These are phyloP conservation scores for Myotis planiceps DNA, from an alignment of 2,797 vertebrate species.

Conservation along the genomic window DNA sequence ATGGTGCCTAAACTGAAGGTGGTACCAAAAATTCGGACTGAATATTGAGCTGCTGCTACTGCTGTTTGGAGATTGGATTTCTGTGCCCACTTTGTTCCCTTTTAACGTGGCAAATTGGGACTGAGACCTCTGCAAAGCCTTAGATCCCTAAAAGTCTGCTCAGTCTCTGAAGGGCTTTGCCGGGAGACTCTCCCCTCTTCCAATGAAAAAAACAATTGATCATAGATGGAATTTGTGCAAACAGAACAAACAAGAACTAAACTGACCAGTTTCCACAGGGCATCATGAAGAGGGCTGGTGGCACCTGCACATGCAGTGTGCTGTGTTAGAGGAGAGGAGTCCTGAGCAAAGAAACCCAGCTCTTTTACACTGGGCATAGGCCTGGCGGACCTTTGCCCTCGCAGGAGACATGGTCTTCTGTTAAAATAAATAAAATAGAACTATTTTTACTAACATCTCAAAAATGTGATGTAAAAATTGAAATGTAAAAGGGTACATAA, in stretches of 20 bases:
- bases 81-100: not conserved
- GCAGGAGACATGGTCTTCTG: not conserved
- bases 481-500: not conserved
- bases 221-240: not conserved
- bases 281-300: no score
- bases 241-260: not conserved
- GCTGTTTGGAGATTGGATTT: not conserved
- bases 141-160: not conserved
- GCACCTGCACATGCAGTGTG: not conserved
- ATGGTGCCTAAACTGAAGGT: not conserved
- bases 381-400: not conserved
- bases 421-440: not conserved
- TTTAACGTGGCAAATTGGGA: not conserved
- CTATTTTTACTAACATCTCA: not conserved
- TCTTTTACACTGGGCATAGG: not conserved
- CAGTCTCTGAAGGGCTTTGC: not conserved
- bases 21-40: not conserved
- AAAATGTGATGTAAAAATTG: not conserved
- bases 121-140: not conserved
- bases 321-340: not conserved
- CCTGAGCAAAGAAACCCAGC: not conserved
- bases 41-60: not conserved
- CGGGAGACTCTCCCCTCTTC: not conserved
- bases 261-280: not conserved
- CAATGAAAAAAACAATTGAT: not conserved